A percentile compares a stretch with the other conserved stretches of the same genome.
These are phyloP conservation scores for Cremastobaeus sp. DNA, from an alignment of 2,888 invertebrate species.

Conservation along the genomic window DNA sequence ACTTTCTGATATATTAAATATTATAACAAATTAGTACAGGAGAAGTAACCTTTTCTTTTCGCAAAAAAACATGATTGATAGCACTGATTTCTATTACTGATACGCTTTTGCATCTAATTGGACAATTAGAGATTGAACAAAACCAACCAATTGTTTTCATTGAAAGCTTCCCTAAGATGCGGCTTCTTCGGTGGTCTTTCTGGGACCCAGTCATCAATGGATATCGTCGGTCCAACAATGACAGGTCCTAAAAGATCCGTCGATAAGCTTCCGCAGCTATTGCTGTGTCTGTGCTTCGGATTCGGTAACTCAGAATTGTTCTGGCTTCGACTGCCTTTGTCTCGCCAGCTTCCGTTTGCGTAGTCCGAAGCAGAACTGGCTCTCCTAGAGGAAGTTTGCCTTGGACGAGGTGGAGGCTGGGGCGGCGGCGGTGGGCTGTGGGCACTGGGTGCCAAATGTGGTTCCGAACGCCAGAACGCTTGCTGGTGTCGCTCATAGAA, in stretches of 20 bases:
- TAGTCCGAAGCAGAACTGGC: constrained; percentile 86
- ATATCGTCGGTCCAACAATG: constrained; percentile 82
- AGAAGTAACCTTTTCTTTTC: no score
- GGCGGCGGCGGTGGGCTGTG: constrained; percentile 68
- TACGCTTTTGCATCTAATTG: no score
- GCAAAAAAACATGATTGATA: no score
- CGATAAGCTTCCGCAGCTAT: constrained; percentile 82
- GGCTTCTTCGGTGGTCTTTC: constrained; percentile 89
- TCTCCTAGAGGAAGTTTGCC: constrained; percentile 80
- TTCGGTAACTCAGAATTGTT: constrained; percentile 66
- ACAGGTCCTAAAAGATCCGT: constrained; percentile 82
- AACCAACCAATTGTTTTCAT: constrained; percentile 34
- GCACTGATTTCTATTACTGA: no score
- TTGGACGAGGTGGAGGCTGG: constrained; percentile 78
- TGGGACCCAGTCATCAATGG: constrained; percentile 85
- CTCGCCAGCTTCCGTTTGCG: constrained; percentile 80
- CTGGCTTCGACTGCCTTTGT: constrained; percentile 70
- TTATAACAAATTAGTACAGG: no score
- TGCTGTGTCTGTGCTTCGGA: constrained; percentile 81
- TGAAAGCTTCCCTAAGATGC: constrained; percentile 80
- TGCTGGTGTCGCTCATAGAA: constrained; percentile 86
- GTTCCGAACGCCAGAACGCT: constrained; percentile 81
- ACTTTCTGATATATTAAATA: no score
- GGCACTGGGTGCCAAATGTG: constrained; percentile 78
- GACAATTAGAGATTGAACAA: not conserved